Conservation (phyloP, 2,888 invertebrate genomes). For the Stenichneumon culpator region DNA sequence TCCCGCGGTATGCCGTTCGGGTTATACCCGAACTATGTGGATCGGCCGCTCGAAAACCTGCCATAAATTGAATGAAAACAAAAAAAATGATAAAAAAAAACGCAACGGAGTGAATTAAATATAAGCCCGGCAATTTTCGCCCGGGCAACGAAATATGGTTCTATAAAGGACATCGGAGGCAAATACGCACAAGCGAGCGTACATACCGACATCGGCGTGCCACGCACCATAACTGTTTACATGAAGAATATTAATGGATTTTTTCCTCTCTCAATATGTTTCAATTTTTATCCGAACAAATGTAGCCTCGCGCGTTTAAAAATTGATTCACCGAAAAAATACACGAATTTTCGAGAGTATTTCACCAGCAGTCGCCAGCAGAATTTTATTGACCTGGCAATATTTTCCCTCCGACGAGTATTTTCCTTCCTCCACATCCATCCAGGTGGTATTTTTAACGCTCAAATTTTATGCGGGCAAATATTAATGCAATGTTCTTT, state of each 20-base stretch:
- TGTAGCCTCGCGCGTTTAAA: slow-evolving; percentile 1
- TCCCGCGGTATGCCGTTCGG: neutral
- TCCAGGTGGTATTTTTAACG: no score
- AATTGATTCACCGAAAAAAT: slow-evolving; percentile 1
- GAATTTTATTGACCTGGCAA: neutral
- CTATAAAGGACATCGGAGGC: slow-evolving; percentile 26
- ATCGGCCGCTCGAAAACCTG: neutral
- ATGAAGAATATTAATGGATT: slow-evolving; percentile 40
- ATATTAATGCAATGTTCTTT: no score
- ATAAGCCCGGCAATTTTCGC: slow-evolving; percentile 44
- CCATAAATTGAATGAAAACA: slow-evolving; percentile 46
- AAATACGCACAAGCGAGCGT: neutral
- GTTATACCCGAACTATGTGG: neutral
- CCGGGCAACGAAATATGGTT: slow-evolving; percentile 41
- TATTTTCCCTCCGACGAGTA: neutral
- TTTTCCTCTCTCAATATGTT: neutral
- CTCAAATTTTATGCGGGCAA: no score
- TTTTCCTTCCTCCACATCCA: no score
- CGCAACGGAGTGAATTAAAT: slow-evolving; percentile 52
- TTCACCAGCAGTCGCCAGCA: neutral
- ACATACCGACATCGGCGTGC: neutral
- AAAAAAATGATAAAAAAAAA: slow-evolving; percentile 7
- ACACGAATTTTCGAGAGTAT: neutral
- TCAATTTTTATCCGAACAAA: slow-evolving; percentile 28
- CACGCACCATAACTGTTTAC: slow-evolving; percentile 41